A percentile compares a stretch with the other conserved stretches of the same genome.
Evolutionary conservation across 53 echinoderm and acorn worm species (phyloP).

Genomic region (Paelopatides confundens): DNA sequence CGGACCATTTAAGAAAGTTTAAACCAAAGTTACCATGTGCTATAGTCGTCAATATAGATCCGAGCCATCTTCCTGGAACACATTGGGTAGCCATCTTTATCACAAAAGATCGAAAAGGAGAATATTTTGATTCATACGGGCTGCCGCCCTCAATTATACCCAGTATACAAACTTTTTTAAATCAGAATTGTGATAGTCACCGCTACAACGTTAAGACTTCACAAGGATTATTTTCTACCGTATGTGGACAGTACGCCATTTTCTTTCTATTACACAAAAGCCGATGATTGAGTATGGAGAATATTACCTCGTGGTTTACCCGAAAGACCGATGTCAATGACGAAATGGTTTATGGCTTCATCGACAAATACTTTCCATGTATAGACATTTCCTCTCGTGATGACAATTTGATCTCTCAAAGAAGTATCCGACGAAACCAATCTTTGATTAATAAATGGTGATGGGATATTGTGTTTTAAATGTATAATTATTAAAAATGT

Average conservation of each 20-base stretch:
- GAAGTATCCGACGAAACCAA: too few relatives aligned
- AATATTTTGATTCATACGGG: slow-evolving; percentile 11
- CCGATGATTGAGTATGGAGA: background rate
- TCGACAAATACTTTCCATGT: background rate
- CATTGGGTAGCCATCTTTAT: slow-evolving; percentile 17
- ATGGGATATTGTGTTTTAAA: too few relatives aligned
- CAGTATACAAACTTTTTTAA: background rate
- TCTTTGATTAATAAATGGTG: too few relatives aligned
- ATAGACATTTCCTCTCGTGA: too few relatives aligned
- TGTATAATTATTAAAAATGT: too few relatives aligned
- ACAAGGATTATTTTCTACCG: background rate
- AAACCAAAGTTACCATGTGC: background rate
- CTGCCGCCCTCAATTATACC: background rate
- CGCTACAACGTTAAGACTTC: background rate
- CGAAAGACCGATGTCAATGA: background rate
- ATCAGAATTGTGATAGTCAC: background rate
- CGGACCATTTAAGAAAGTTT: background rate
- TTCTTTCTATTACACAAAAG: background rate
- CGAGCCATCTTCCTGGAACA: slow-evolving; percentile 55
- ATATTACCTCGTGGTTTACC: background rate
- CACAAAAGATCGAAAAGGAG: background rate
- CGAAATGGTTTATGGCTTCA: background rate
- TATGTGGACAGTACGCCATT: background rate
- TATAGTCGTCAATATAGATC: slow-evolving; percentile 64
- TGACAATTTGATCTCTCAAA: too few relatives aligned